phyloP scores from a whole-genome alignment of 1,140 invertebrate species.

The Drosophila lacertosa region DNA sequence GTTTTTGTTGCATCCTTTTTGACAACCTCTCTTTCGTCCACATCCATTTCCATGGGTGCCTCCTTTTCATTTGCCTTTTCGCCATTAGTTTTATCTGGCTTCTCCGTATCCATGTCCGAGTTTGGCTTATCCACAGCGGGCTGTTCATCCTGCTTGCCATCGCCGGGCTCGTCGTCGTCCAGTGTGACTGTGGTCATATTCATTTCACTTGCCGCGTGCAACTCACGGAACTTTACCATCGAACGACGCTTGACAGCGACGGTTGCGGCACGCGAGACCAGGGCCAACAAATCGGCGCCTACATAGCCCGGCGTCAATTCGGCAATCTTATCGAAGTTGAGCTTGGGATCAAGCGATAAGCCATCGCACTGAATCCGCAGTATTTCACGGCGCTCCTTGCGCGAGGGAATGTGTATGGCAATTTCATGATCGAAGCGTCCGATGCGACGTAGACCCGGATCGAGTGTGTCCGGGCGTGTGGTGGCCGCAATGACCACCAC shows the following conservation, averaged over 20 bases:
- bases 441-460: constrained; percentile 95
- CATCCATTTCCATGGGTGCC: too few species aligned
- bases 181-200: constrained; percentile 79
- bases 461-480: constrained; percentile 95
- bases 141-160: constrained; percentile 45
- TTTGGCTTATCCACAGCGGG: not conserved
- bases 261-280: constrained; percentile 94
- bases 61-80: constrained; percentile 17
- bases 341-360: constrained; percentile 88
- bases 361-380: constrained; percentile 89
- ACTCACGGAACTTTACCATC: constrained; percentile 68
- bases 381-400: constrained; percentile 90
- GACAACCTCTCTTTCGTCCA: constrained; percentile 37
- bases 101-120: constrained; percentile 30
- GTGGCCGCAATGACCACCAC: constrained; percentile 97
- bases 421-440: constrained; percentile 98
- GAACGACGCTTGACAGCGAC: constrained; percentile 89
- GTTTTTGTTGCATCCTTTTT: not conserved
- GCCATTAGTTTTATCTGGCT: constrained; percentile 47
- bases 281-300: constrained; percentile 95
- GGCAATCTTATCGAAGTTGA: constrained; percentile 90
- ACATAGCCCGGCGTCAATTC: constrained; percentile 97
- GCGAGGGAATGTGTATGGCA: constrained; percentile 95
- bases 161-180: constrained; percentile 68
- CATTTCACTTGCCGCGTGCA: constrained; percentile 63